These are phyloP conservation scores for Helleia helle DNA, from an alignment of 2,888 invertebrate species.

Conservation along the genomic window DNA sequence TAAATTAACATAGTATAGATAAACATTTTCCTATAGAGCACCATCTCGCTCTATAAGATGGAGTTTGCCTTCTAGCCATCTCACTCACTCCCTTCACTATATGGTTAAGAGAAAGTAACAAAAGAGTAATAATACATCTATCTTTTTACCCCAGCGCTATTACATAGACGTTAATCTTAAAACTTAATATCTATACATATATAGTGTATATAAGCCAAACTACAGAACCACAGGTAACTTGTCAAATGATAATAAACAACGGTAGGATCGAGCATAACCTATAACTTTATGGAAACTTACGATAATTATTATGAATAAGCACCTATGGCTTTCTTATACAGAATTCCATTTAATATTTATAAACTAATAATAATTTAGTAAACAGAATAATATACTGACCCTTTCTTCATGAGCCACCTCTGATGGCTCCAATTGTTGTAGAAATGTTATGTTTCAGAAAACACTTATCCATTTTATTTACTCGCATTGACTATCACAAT, in stretches of 20 bases:
- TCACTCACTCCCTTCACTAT: slow-evolving; percentile 64
- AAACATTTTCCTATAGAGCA: slow-evolving; percentile 43
- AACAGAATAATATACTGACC: slow-evolving; percentile 64
- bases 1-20: slow-evolving; percentile 15
- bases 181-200: not conserved
- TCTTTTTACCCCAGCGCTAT: not conserved
- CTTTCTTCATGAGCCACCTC: slow-evolving; percentile 73
- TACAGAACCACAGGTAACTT: slow-evolving; percentile 2
- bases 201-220: not conserved
- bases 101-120: slow-evolving; percentile 70
- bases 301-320: slow-evolving; percentile 12
- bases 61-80: slow-evolving; percentile 33
- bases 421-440: slow-evolving; percentile 61
- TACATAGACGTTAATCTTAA: not conserved
- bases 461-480: slow-evolving; percentile 69
- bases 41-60: slow-evolving; percentile 41
- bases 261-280: slow-evolving; percentile 44
- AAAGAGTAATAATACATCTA: slow-evolving; percentile 62
- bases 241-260: slow-evolving; percentile 36
- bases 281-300: slow-evolving; percentile 20
- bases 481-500: slow-evolving; percentile 63
- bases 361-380: slow-evolving; percentile 17
- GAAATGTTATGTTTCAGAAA: slow-evolving; percentile 58
- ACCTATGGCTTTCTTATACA: not conserved
- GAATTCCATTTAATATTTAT: not conserved